Conservation (phyloP, 2,888 invertebrate genomes). For the Drosophila sordidula region DNA sequence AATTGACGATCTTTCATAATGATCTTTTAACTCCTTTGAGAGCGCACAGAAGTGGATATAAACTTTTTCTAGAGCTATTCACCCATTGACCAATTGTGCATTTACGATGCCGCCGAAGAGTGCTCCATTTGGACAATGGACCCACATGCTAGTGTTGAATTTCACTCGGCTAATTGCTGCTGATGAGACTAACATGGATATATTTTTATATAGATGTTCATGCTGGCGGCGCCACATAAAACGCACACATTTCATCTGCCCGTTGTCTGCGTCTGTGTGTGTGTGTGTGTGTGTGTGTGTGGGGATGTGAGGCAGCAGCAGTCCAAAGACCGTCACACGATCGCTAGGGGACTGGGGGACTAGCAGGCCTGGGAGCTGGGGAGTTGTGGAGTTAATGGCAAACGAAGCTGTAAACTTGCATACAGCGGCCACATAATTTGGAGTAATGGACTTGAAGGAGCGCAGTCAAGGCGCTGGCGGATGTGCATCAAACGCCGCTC, state of each 20-base stretch:
- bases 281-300: not conserved
- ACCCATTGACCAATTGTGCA: slow-evolving; percentile 57
- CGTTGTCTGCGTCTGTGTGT: not conserved
- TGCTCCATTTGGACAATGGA: slow-evolving; percentile 71
- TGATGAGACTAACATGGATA: slow-evolving; percentile 68
- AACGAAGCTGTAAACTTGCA: slow-evolving; percentile 65
- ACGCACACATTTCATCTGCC: slow-evolving; percentile 30
- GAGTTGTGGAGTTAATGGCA: slow-evolving; percentile 33
- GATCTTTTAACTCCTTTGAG: slow-evolving; percentile 43
- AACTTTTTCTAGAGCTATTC: slow-evolving; percentile 65
- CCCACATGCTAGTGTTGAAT: slow-evolving; percentile 72
- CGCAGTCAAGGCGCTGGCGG: slow-evolving; percentile 37
- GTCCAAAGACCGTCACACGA: slow-evolving; percentile 12
- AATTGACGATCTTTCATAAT: slow-evolving; percentile 16
- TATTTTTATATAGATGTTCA: slow-evolving; percentile 51
- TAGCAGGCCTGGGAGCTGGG: slow-evolving; percentile 21
- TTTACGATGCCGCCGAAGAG: slow-evolving; percentile 39
- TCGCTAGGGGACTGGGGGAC: slow-evolving; percentile 12
- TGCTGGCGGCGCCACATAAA: slow-evolving; percentile 67
- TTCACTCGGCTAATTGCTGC: slow-evolving; percentile 73
- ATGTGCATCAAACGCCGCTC: slow-evolving; percentile 46
- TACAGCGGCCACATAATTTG: slow-evolving; percentile 60
- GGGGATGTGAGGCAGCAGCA: not conserved
- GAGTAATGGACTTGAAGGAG: slow-evolving; percentile 56
- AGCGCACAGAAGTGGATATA: slow-evolving; percentile 27